These are phyloP conservation scores for Holacanthella duospinosa DNA, from an alignment of 2,888 invertebrate species.

Conservation along the genomic window DNA sequence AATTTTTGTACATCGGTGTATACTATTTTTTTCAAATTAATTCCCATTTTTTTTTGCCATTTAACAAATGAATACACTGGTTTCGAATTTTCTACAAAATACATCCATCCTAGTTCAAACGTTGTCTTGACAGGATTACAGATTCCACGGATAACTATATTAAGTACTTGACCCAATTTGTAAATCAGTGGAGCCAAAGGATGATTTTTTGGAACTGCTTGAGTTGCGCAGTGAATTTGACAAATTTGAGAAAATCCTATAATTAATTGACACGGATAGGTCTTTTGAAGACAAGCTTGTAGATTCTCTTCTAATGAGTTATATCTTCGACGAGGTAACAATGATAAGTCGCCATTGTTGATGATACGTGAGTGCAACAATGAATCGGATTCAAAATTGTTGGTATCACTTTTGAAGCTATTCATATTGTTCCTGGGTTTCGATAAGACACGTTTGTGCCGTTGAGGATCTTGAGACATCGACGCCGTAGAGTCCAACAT, in stretches of 20 bases:
- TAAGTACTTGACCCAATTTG: background rate
- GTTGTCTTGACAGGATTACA: background rate
- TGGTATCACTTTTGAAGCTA: no score
- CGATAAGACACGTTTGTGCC: no score
- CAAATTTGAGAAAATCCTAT: background rate
- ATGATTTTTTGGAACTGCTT: background rate
- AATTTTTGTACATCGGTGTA: background rate
- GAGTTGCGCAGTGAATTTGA: background rate
- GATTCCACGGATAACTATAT: background rate
- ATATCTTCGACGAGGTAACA: no score
- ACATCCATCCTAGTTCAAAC: slow-evolving; percentile 1
- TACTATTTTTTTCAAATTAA: background rate
- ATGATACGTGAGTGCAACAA: no score
- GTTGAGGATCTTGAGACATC: no score
- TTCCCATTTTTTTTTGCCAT: background rate
- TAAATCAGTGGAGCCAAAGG: background rate
- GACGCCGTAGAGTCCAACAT: no score
- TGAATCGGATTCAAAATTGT: no score
- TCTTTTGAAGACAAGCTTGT: background rate
- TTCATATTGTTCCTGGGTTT: no score
- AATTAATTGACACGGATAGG: background rate
- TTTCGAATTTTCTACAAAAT: background rate
- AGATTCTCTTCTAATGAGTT: background rate
- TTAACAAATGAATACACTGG: slow-evolving; percentile 3
- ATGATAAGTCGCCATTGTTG: no score